A percentile compares a stretch with the other conserved stretches of the same genome.
These are phyloP conservation scores for Battus philenor DNA, from an alignment of 1,140 invertebrate species.

Conservation along the genomic window DNA sequence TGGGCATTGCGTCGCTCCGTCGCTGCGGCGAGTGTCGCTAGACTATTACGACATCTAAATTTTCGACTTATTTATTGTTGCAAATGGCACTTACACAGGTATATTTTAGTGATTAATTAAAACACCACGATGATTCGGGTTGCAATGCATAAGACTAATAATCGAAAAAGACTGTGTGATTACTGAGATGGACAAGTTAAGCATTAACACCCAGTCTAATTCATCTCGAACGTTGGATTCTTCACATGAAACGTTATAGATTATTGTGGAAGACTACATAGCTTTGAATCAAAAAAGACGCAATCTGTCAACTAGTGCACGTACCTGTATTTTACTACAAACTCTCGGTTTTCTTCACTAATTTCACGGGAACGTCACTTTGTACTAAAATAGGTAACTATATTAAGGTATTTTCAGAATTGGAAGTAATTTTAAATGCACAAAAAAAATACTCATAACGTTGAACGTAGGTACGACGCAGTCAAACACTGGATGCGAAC, in stretches of 20 bases:
- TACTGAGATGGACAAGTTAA: too few relatives aligned
- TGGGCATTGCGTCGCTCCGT: conserved; percentile 63
- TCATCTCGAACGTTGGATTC: too few relatives aligned
- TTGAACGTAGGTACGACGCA: conserved; percentile 55
- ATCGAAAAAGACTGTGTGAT: too few relatives aligned
- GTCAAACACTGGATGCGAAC: conserved; percentile 69
- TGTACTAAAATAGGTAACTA: conserved; percentile 41
- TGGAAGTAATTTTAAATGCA: conserved; percentile 69
- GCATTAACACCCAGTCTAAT: too few relatives aligned
- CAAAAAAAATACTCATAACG: conserved; percentile 73
- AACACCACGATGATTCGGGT: too few relatives aligned
- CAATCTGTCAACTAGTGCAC: conserved; percentile 70
- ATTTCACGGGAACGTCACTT: conserved; percentile 63
- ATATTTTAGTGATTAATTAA: too few relatives aligned
- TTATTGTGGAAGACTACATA: too few relatives aligned
- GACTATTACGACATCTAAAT: neutral
- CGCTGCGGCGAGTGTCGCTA: conserved; percentile 45
- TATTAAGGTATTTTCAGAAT: conserved; percentile 70
- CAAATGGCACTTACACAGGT: too few relatives aligned
- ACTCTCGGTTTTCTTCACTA: conserved; percentile 50
- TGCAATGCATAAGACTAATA: too few relatives aligned
- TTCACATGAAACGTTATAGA: too few relatives aligned
- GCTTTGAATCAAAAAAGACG: conserved; percentile 64
- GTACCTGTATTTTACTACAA: conserved; percentile 70
- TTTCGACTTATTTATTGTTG: neutral